Conservation (phyloP, 1,140 invertebrate genomes). For the Listronotus bonariensis region DNA sequence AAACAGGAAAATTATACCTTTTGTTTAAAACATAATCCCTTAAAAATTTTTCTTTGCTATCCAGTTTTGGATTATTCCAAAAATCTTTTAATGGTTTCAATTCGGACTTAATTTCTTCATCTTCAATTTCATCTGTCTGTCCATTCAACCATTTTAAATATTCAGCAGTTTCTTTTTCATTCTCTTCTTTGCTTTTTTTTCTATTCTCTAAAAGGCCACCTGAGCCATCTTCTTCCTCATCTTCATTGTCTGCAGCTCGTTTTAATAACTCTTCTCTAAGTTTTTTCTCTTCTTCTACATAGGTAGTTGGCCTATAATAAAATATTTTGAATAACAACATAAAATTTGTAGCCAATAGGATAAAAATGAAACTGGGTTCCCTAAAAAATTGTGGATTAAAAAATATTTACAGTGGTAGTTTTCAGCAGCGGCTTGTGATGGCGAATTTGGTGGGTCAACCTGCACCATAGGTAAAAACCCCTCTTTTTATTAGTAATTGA, state of each 20-base stretch:
- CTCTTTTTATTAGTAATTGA: no score
- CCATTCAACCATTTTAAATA: conserved; percentile 85
- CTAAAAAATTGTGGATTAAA: no score
- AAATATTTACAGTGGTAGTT: no score
- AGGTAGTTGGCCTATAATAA: conserved; percentile 58
- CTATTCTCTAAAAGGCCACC: conserved; percentile 65
- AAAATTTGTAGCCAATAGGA: no score
- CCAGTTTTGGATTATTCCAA: conserved; percentile 83
- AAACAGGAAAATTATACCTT: conserved; percentile 59
- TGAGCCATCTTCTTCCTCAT: conserved; percentile 59
- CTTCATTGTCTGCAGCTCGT: conserved; percentile 57
- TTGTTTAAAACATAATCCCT: conserved; percentile 93
- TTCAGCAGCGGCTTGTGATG: no score
- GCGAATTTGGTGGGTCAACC: no score
- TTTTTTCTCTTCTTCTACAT: conserved; percentile 71
- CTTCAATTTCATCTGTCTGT: conserved; percentile 67
- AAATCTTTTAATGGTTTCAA: conserved; percentile 78
- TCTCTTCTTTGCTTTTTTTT: conserved; percentile 64
- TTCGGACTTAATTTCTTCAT: conserved; percentile 65
- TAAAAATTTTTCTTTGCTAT: conserved; percentile 85
- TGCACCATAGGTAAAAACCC: no score
- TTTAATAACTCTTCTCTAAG: conserved; percentile 71
- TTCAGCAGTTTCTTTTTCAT: conserved; percentile 70
- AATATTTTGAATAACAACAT: background rate
- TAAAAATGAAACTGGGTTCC: no score